A percentile compares a stretch with the other conserved stretches of the same genome.
These are phyloP conservation scores for Limnodromus scolopaceus DNA, from an alignment of 2,797 vertebrate genomes.

Conservation along the genomic window DNA sequence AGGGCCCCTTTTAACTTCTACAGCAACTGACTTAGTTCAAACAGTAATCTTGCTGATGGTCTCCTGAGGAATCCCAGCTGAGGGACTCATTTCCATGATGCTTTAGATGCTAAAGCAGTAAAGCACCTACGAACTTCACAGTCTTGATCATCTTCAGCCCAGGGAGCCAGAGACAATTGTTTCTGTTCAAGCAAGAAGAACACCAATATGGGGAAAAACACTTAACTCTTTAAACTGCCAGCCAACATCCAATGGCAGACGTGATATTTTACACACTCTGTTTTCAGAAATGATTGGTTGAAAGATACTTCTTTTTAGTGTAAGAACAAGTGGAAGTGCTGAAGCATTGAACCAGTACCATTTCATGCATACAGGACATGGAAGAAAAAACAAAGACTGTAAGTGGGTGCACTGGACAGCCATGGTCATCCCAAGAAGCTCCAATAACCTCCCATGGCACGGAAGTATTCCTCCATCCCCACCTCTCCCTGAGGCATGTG, in stretches of 20 bases:
- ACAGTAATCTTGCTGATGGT: neutral
- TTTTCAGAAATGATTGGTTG: neutral
- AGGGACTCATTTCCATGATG: conserved; percentile 29
- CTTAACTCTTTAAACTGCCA: conserved; percentile 12
- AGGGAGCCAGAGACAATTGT: neutral
- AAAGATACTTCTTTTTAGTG: neutral
- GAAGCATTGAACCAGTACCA: neutral
- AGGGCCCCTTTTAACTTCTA: neutral
- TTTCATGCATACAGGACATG: accelerated
- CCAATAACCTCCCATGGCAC: neutral
- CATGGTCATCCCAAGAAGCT: neutral
- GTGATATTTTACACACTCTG: neutral
- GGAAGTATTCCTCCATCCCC: neutral
- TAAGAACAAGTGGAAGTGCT: neutral
- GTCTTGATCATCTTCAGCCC: conserved; percentile 35
- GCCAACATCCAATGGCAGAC: neutral
- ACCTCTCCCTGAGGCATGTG: neutral
- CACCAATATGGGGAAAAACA: neutral
- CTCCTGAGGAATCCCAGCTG: conserved; percentile 20
- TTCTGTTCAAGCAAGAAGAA: conserved; percentile 17
- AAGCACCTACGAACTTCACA: conserved; percentile 4
- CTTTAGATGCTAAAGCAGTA: conserved; percentile 21
- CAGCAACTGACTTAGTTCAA: neutral
- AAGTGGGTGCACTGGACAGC: neutral
- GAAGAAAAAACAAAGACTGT: neutral